phyloP scores from a whole-genome alignment of 2,888 invertebrate species.

The Meteorus colon region DNA sequence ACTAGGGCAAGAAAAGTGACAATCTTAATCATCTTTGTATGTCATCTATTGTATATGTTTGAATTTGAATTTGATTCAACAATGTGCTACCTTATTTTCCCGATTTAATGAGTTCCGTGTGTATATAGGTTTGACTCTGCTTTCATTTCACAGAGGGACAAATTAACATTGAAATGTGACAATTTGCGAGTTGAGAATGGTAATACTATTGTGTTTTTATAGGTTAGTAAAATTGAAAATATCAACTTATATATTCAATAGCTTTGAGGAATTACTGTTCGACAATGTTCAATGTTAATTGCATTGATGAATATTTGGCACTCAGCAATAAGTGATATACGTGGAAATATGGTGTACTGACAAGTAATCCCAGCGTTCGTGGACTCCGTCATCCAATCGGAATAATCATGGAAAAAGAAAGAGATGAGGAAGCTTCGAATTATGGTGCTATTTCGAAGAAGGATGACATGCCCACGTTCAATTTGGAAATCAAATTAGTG shows the following conservation, averaged over 20 bases:
- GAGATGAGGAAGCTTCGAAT: slow-evolving; percentile 32
- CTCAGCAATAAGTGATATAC: no score
- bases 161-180: neutral
- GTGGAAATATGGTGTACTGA: no score
- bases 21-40: no score
- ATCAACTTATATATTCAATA: neutral
- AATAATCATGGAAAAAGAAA: slow-evolving; percentile 27
- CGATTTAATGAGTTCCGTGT: neutral
- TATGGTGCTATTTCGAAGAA: slow-evolving; percentile 36
- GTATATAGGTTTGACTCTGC: neutral
- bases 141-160: neutral
- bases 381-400: no score
- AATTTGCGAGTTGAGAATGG: no score
- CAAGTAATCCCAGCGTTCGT: no score
- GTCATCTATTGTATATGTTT: neutral
- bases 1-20: neutral
- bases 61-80: neutral
- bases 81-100: neutral
- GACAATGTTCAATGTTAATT: neutral
- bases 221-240: neutral
- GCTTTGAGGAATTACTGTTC: neutral
- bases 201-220: neutral
- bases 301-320: neutral
- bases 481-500: slow-evolving; percentile 42
- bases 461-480: slow-evolving; percentile 43